A percentile compares a stretch with the other conserved stretches of the same genome.
Conservation (phyloP, 1,140 invertebrate genomes). For the Camponotus pennsylvanicus region DNA sequence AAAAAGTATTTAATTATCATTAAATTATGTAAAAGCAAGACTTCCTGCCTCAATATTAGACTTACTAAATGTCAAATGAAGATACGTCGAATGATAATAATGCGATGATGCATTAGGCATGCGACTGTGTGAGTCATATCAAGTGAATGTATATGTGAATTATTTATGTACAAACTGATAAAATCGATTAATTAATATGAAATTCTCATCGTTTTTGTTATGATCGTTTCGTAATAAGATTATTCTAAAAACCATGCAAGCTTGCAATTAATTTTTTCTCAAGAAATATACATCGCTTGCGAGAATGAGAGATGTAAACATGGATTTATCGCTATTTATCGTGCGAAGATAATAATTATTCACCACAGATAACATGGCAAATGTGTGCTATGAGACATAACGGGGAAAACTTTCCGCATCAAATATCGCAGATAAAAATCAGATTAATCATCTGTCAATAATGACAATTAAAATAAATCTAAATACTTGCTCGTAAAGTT, state of each 20-base stretch:
- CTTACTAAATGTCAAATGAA: background rate
- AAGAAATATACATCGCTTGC: background rate
- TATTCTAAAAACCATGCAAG: background rate
- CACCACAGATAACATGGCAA: constrained; percentile 28
- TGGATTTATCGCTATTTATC: constrained; percentile 33
- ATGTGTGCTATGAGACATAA: background rate
- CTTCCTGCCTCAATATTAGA: background rate
- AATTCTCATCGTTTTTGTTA: background rate
- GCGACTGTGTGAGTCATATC: background rate
- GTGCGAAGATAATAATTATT: constrained; percentile 58
- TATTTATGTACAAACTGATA: background rate
- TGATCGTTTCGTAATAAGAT: background rate
- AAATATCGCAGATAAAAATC: background rate
- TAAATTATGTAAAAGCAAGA: background rate
- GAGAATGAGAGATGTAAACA: constrained; percentile 10
- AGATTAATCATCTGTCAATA: background rate
- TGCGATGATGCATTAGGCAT: background rate
- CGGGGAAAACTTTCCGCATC: background rate
- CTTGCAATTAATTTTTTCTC: background rate
- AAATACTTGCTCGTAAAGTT: background rate
- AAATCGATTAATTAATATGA: background rate
- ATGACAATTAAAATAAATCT: background rate
- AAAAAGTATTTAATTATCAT: background rate
- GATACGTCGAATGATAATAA: background rate
- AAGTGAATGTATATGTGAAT: background rate